phyloP scores from a whole-genome alignment of 2,113 vertebrate genomes.

The Oenanthe melanoleuca region DNA sequence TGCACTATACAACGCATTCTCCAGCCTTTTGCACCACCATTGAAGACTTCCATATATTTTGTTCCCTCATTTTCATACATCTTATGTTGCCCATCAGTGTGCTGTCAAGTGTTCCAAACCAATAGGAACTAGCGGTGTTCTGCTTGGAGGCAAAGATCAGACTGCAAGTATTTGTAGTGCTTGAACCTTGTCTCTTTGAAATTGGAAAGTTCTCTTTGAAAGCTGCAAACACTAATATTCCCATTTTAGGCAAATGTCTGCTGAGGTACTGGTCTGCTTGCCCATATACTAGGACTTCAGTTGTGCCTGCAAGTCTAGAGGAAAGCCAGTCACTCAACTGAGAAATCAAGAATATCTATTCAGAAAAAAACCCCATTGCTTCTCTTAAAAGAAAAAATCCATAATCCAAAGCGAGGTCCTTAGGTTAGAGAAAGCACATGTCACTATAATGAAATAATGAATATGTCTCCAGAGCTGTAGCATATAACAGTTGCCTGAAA shows the following conservation, averaged over 20 bases:
- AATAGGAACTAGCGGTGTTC: background rate
- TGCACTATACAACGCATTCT: background rate
- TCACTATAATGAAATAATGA: background rate
- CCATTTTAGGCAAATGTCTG: background rate
- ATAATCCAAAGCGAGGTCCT: background rate
- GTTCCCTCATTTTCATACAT: constrained; percentile 53
- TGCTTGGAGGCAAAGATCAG: constrained; percentile 1
- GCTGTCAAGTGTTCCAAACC: background rate
- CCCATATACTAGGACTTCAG: background rate
- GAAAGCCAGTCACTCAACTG: background rate
- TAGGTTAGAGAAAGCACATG: background rate
- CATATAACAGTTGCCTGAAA: background rate
- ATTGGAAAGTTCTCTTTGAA: background rate
- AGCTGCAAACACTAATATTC: background rate
- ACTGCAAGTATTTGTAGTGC: background rate
- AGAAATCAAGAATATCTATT: background rate
- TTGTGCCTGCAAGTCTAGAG: background rate
- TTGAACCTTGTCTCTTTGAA: background rate
- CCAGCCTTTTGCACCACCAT: background rate
- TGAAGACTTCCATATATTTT: constrained; percentile 29
- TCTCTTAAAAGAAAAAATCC: background rate
- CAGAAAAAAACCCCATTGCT: background rate
- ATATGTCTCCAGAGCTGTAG: background rate
- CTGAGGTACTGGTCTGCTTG: background rate
- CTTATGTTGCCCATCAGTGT: constrained; percentile 32